Evolutionary conservation across 2,113 vertebrate genomes (phyloP), one percentile per base, ranked within the genome.

Genomic region (Pteropus alecto): DNA sequence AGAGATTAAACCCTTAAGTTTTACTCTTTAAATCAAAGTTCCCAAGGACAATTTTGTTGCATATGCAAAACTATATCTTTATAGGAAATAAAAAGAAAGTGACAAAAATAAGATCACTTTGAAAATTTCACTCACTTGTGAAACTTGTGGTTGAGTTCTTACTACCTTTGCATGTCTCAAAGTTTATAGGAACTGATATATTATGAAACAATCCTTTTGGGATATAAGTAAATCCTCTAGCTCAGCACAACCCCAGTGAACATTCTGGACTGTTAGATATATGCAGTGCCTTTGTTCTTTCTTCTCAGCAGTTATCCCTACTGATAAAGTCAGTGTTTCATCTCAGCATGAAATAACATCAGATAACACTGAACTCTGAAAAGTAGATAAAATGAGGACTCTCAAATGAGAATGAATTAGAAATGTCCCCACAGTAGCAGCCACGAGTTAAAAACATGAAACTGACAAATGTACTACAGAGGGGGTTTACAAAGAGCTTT

Each of bases 341-440:
- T 98, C 98, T 97, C 98, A 98, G 98, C 97, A 89, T 98, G 98
- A 98, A 98, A 98, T 97, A 98, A 96, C 85, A 97, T 98, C 98
- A 98, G 96, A 98, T 97, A 99, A 98, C 87, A 93, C 67, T 92
- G 68, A 86, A 90, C 97, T 98, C 93, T 85, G 95, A 96, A 97
- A 97, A 97, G 91, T 0, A 10, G 96, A 96, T 96, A 98, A 98
- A 98, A 98, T 95, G 96, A 98, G 77, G 70, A 10, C 78, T 98
- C 85, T 97, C 90, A 96, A 98, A 97, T 96, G 94, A 97, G 91
- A 98, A 98, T 95, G 97, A 98, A 98, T 98, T 98, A 97, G 97
- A 98, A 98, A 98, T 97, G 90, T 93, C 95, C 73, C 97, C 95
- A 61, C 87, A 97, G 87, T 61, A 95, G 38, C 63, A 77, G 90